These are phyloP conservation scores for Orussus abietinus DNA, from an alignment of 1,140 invertebrate species.

Conservation along the genomic window DNA sequence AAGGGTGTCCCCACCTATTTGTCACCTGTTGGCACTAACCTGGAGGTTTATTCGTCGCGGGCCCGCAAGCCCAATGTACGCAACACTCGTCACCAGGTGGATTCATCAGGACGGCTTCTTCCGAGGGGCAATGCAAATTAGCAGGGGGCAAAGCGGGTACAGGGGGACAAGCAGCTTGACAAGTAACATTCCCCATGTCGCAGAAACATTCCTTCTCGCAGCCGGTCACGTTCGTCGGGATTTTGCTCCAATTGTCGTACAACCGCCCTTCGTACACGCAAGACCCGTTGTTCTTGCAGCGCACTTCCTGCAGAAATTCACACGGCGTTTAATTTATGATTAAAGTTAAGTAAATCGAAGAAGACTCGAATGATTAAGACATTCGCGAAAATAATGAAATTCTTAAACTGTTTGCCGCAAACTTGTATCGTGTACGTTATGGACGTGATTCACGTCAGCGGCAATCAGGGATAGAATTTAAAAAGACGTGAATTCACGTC, in stretches of 20 bases:
- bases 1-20: no score
- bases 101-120: constrained; percentile 63
- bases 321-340: neutral
- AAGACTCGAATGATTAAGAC: no score
- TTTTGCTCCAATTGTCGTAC: constrained; percentile 57
- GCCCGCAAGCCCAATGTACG: constrained; percentile 66
- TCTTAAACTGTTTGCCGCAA: no score
- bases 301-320: constrained; percentile 54
- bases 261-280: constrained; percentile 65
- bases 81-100: constrained; percentile 77
- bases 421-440: no score
- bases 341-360: neutral
- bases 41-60: constrained; percentile 16
- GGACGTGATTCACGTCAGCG: no score
- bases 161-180: constrained; percentile 72
- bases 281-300: constrained; percentile 74
- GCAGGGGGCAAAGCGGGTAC: constrained; percentile 70
- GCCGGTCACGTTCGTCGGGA: constrained; percentile 63
- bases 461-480: no score
- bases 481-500: no score
- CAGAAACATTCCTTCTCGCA: constrained; percentile 84
- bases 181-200: constrained; percentile 80
- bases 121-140: constrained; percentile 65
- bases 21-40: no score
- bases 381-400: no score